A percentile compares a stretch with the other conserved stretches of the same genome.
These are phyloP conservation scores for Alloscopus bannaensis DNA, from an alignment of 2,888 invertebrate species.

Conservation along the genomic window DNA sequence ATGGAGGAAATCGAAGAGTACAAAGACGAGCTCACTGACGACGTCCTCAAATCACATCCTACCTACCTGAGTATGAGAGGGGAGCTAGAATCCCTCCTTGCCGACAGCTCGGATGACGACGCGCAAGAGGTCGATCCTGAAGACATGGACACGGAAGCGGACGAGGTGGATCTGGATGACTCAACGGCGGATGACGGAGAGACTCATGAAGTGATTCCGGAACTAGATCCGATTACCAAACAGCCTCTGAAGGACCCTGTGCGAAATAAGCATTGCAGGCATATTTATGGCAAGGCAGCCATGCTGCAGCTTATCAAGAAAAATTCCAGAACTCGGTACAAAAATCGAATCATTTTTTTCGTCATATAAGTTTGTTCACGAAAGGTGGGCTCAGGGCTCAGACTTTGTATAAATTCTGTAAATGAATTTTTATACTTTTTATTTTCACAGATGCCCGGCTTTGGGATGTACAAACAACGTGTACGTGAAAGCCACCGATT, in stretches of 20 bases:
- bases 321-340: slow-evolving; percentile 38
- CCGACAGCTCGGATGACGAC: neutral
- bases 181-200: slow-evolving; percentile 9
- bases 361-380: too few relatives aligned
- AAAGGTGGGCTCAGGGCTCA: too few relatives aligned
- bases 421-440: too few relatives aligned
- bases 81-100: neutral
- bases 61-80: slow-evolving; percentile 12
- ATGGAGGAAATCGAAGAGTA: slow-evolving; percentile 28
- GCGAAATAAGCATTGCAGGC: slow-evolving; percentile 37
- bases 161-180: slow-evolving; percentile 35
- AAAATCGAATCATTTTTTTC: neutral
- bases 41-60: slow-evolving; percentile 19
- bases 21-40: slow-evolving; percentile 17
- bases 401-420: too few relatives aligned
- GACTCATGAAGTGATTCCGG: slow-evolving; percentile 36
- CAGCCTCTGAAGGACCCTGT: slow-evolving; percentile 44
- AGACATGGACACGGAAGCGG: slow-evolving; percentile 14
- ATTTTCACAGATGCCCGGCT: slow-evolving; percentile 28
- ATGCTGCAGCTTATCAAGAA: slow-evolving; percentile 41
- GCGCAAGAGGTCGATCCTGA: slow-evolving; percentile 4
- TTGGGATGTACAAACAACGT: slow-evolving; percentile 35
- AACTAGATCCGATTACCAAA: slow-evolving; percentile 54
- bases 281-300: slow-evolving; percentile 51
- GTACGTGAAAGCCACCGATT: slow-evolving; percentile 29